Evolutionary conservation across 1,140 invertebrate genomes (phyloP).

Genomic region (Polypedilum vanderplanki): DNA sequence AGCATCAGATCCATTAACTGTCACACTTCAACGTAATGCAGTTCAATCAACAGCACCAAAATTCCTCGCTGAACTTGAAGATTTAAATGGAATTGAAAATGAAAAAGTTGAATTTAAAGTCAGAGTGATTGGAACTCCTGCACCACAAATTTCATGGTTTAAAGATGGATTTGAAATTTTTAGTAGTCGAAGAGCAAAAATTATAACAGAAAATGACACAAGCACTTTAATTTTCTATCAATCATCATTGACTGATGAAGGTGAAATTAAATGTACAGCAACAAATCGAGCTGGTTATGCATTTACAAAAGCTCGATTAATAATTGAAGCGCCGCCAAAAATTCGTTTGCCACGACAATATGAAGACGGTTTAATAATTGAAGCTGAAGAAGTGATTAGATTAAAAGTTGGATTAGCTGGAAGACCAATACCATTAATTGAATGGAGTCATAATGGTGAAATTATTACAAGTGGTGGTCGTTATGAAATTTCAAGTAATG

Average conservation of each 20-base stretch:
- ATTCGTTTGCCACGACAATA: conserved; percentile 72
- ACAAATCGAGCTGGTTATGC: conserved; percentile 74
- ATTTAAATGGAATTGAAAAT: conserved; percentile 64
- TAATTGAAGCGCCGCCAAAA: conserved; percentile 71
- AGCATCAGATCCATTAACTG: conserved; percentile 67
- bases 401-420: conserved; percentile 86
- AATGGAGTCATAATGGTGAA: conserved; percentile 83
- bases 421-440: conserved; percentile 70
- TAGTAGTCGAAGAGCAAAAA: conserved; percentile 68
- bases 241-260: conserved; percentile 68
- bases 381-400: conserved; percentile 78
- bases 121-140: conserved; percentile 70
- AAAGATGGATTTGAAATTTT: conserved; percentile 82
- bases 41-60: conserved; percentile 53
- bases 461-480: conserved; percentile 53
- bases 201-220: conserved; percentile 65
- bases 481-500: conserved; percentile 59
- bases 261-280: conserved; percentile 81
- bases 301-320: conserved; percentile 62
- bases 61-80: conserved; percentile 59
- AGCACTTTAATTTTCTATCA: conserved; percentile 77
- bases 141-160: conserved; percentile 87
- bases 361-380: conserved; percentile 80
- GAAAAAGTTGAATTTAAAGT: conserved; percentile 78
- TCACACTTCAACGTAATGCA: conserved; percentile 60